phyloP scores from a whole-genome alignment of 2,113 vertebrate species.

The Perccottus glenii region DNA sequence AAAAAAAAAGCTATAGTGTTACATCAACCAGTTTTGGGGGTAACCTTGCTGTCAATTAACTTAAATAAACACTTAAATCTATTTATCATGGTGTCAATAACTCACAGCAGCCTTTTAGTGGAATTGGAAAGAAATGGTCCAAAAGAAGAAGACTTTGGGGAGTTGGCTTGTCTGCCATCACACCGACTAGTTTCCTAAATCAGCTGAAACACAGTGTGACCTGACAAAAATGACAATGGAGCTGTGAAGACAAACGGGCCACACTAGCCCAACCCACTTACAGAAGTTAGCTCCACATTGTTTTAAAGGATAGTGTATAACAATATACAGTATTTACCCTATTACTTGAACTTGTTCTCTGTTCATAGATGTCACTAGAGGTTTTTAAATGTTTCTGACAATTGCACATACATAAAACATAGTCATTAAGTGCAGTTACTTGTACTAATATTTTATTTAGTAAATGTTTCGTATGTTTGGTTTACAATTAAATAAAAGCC shows the following conservation, averaged over 20 bases:
- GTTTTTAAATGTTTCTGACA: too few species aligned
- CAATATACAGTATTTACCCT: too few species aligned
- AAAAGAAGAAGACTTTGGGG: constrained; percentile 14
- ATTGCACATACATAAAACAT: too few species aligned
- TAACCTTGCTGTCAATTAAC: constrained; percentile 18
- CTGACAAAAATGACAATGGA: constrained; percentile 34
- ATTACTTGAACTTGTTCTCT: too few species aligned
- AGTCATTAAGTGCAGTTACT: too few species aligned
- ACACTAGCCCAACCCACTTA: constrained; percentile 38
- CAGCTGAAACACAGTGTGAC: constrained; percentile 23
- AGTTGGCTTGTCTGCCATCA: constrained; percentile 22
- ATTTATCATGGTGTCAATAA: constrained; percentile 33
- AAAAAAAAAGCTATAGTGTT: too few species aligned
- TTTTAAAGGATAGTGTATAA: too few species aligned
- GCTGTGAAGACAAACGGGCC: constrained; percentile 47
- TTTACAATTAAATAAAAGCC: too few species aligned
- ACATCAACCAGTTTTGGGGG: too few species aligned
- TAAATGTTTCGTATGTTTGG: too few species aligned
- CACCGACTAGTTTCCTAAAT: constrained; percentile 22
- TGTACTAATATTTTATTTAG: too few species aligned
- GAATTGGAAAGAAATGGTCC: constrained; percentile 41
- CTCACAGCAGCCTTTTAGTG: constrained; percentile 43
- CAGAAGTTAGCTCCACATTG: constrained; percentile 5
- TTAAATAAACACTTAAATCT: constrained; percentile 1
- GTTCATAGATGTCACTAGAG: too few species aligned